Base-by-base conservation (phyloP, 2,113 vertebrate genomes). In the Petromus typicus region DNA sequence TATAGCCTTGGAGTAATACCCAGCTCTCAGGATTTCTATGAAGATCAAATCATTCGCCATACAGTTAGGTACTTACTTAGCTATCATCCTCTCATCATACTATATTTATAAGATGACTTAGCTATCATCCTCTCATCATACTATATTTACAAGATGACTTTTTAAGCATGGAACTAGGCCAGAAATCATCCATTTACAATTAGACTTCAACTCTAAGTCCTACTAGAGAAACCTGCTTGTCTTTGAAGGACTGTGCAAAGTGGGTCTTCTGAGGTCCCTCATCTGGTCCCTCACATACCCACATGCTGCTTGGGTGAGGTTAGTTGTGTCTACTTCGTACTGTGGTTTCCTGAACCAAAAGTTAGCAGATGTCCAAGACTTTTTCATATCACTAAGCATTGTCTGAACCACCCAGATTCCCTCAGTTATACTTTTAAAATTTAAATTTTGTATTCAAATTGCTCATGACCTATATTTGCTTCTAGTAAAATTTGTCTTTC, bases 401-500 rank as follows among this genome's bases (percentile, higher is more conserved):
- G 57, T 92, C 48, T 84, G 87, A 95, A 64, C 13, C 73, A 83
- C 40, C 40, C 80, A 63, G 87, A 59, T 88, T 86, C 66, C 59
- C 89, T 83, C 27, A 59, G 75, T 87, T 87, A 95, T 59, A 94
- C 48, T 88, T 0, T 0, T 16, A 96, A 90, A 51, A 61, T 37
- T 90, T 37, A 56, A 32, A 75, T 96, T 96, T 96, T 93, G n/a
- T 51, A 97, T 79, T 40, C 51, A 94, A 86, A 93, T 32, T 57
- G 76, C 76, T 95, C 64, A 95, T 0, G 0, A 8, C 43, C 95
- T 91, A 4, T 63, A 64, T 96, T 97, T 89, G 90, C 71, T 94
- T 94, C 79, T 37, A 87, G 64, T 81, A 95, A 96, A 96, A 97
- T 87, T 45, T 84, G 13, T 73, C 94, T 88, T 85, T 93, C 76